These are phyloP conservation scores for Schrankia costaestrigalis DNA, from an alignment of 2,888 invertebrate genomes.

Conservation along the genomic window DNA sequence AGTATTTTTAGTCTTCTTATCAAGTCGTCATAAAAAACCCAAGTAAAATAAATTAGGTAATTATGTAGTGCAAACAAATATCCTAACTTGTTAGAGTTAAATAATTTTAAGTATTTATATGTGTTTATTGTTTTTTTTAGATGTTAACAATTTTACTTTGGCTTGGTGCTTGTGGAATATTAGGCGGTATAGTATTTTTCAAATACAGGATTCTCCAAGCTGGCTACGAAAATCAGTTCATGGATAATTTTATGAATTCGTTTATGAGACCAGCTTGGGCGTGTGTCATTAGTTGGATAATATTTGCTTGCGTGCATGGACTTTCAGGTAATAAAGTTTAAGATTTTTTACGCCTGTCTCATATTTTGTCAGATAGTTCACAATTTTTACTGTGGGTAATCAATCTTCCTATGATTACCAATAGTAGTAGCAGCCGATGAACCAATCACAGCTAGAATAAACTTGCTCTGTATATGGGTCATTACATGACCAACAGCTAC, in stretches of 20 bases:
- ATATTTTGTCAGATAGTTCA: too few relatives aligned
- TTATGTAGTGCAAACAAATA: too few relatives aligned
- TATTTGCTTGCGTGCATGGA: conserved; percentile 50
- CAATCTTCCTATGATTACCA: too few relatives aligned
- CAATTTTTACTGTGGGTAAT: too few relatives aligned
- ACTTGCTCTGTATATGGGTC: too few relatives aligned
- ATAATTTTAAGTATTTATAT: not conserved
- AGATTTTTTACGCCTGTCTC: not conserved
- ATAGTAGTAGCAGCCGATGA: too few relatives aligned
- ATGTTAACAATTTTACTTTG: conserved; percentile 15
- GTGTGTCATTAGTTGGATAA: conserved; percentile 47
- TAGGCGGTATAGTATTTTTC: conserved; percentile 16
- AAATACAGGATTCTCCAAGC: conserved; percentile 13
- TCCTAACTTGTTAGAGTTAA: not conserved
- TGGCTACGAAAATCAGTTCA: conserved; percentile 21
- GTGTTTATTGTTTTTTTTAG: conserved; percentile 6
- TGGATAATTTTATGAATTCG: conserved; percentile 33
- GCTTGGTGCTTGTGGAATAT: conserved; percentile 9
- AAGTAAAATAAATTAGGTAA: too few relatives aligned
- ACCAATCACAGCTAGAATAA: too few relatives aligned
- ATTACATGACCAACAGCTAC: too few relatives aligned
- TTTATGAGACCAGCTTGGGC: conserved; percentile 49
- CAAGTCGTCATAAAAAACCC: too few relatives aligned
- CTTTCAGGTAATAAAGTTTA: conserved; percentile 39
- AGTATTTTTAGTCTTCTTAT: too few relatives aligned